Evolutionary conservation across 2,888 invertebrate species (phyloP).

Genomic region (Aspidiotus rigidus): DNA sequence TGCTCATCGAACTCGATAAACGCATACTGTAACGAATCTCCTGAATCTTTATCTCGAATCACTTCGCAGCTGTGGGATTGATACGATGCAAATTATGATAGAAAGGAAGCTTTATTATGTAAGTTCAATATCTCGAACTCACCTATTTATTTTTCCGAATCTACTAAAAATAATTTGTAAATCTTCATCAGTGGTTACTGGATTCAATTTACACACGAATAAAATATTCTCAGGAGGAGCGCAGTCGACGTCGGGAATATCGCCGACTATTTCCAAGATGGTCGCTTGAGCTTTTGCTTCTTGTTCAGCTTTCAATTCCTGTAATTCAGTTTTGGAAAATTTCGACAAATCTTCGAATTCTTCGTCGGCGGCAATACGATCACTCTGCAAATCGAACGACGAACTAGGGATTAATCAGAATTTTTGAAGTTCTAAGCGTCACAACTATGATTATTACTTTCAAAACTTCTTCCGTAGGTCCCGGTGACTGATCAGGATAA

Average conservation of each 20-base stretch:
- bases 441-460: slow-evolving; percentile 31
- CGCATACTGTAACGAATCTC: slow-evolving; percentile 95
- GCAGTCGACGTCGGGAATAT: slow-evolving; percentile 92
- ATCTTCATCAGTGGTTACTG: slow-evolving; percentile 94
- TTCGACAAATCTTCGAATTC: slow-evolving; percentile 83
- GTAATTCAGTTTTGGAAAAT: slow-evolving; percentile 71
- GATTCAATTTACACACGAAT: slow-evolving; percentile 98
- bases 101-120: neutral
- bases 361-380: slow-evolving; percentile 87
- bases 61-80: slow-evolving; percentile 70
- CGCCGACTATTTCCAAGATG: slow-evolving; percentile 95
- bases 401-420: neutral
- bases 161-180: slow-evolving; percentile 94
- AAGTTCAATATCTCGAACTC: slow-evolving; percentile 28
- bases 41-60: slow-evolving; percentile 82
- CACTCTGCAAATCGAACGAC: slow-evolving; percentile 51
- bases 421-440: neutral
- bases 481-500: slow-evolving; percentile 78
- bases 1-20: slow-evolving; percentile 94
- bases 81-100: slow-evolving; percentile 33
- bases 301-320: slow-evolving; percentile 75
- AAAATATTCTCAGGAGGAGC: slow-evolving; percentile 98
- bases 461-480: slow-evolving; percentile 48
- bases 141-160: slow-evolving; percentile 80
- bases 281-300: slow-evolving; percentile 96